Conservation (phyloP, 2,113 vertebrate genomes). For the Dasypus novemcinctus region DNA sequence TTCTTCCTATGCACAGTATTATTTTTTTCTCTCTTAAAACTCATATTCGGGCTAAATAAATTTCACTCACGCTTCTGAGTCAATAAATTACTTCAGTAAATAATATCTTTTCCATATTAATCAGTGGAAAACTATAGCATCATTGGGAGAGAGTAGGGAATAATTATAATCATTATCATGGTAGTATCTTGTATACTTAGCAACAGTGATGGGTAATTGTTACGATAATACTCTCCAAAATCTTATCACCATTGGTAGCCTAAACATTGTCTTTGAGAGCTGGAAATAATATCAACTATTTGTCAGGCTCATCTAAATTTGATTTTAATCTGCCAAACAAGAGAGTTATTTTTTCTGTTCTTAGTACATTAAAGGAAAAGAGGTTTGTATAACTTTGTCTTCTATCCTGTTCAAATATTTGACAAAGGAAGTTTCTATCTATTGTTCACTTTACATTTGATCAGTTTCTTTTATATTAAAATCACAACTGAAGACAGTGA, state of each 20-base stretch:
- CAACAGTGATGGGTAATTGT: neutral
- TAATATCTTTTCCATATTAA: neutral
- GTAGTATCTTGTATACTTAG: neutral
- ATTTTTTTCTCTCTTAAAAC: neutral
- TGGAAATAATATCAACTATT: neutral
- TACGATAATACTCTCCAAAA: neutral
- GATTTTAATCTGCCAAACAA: neutral
- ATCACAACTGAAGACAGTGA: conserved; percentile 12
- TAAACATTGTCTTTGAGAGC: neutral
- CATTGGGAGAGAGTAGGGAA: neutral
- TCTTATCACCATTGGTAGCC: neutral
- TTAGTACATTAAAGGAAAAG: conserved; percentile 29
- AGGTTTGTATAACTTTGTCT: neutral
- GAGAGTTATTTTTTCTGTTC: neutral
- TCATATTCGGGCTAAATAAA: neutral
- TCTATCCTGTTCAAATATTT: conserved; percentile 47
- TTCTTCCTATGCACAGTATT: neutral
- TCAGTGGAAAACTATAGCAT: neutral
- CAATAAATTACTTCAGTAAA: neutral
- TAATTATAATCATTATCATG: neutral
- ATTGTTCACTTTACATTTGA: conserved; percentile 52
- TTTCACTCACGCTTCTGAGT: neutral
- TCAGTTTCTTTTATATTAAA: conserved; percentile 34
- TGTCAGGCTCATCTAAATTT: neutral
- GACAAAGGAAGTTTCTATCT: conserved; percentile 22